Conservation (phyloP, 2,113 vertebrate genomes). For the Sturnus vulgaris region DNA sequence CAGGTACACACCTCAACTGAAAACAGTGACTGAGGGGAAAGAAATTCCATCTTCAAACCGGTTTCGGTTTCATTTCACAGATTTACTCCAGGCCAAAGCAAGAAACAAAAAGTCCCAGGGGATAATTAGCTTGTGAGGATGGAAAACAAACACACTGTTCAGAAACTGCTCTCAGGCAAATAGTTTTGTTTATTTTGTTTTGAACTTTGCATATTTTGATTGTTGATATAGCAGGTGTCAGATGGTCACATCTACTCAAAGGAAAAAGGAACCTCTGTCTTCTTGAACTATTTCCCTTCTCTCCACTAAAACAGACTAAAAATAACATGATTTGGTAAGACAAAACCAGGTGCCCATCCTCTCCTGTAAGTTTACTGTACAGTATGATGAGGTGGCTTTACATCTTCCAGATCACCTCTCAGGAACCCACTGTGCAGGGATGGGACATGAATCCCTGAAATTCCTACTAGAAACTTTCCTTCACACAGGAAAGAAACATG, state of each 20-base stretch:
- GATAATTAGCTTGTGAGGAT: not conserved
- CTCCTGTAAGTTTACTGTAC: not conserved
- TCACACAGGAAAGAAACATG: not conserved
- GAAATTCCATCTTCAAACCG: not conserved
- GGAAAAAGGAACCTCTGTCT: not conserved
- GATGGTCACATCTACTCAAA: not conserved
- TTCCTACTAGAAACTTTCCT: not conserved
- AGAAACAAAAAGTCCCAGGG: not conserved
- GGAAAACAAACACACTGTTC: not conserved
- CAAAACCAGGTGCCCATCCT: accelerated
- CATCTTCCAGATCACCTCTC: not conserved
- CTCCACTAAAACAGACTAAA: not conserved
- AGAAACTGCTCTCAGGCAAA: not conserved
- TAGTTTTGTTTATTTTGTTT: constrained; percentile 1
- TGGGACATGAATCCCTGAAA: not conserved
- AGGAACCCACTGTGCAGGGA: not conserved
- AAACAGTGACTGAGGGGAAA: not conserved
- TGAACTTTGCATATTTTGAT: not conserved
- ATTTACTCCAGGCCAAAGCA: not conserved
- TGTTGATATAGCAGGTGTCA: not conserved
- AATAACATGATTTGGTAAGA: not conserved
- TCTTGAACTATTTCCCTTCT: not conserved
- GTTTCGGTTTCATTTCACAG: not conserved
- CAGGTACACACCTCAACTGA: not conserved
- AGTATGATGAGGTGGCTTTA: not conserved